Evolutionary conservation across 2,888 invertebrate genomes (phyloP).

Genomic region (Panzeria rudis): DNA sequence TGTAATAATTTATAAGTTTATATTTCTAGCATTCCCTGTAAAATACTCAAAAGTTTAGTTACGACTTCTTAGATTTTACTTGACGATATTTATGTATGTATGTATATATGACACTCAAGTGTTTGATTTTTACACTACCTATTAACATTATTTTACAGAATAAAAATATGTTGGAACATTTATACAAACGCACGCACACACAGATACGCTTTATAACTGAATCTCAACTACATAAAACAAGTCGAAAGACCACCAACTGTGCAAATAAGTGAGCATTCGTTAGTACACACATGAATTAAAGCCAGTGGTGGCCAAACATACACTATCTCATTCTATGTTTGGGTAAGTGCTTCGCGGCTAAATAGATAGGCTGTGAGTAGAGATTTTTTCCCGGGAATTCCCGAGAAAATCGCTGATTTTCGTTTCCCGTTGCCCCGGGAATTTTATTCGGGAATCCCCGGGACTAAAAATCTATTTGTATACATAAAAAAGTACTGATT

Average conservation of each 20-base stretch:
- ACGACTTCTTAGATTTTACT: not conserved
- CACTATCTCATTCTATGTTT: no score
- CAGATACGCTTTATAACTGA: conserved; percentile 37
- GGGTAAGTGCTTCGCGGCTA: no score
- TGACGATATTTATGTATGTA: not conserved
- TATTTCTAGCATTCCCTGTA: not conserved
- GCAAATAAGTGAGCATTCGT: conserved; percentile 22
- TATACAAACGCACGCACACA: not conserved
- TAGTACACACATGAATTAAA: not conserved
- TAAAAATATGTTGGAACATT: not conserved
- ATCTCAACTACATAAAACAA: conserved; percentile 33
- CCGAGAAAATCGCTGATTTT: no score
- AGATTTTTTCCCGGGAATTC: no score
- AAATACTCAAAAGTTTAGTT: not conserved
- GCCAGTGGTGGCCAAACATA: no score
- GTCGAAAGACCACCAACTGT: conserved; percentile 72
- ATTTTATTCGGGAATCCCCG: no score
- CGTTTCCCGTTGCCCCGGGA: no score
- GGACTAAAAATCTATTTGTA: no score
- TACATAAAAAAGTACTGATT: no score
- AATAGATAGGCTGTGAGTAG: no score
- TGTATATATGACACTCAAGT: conserved; percentile 31
- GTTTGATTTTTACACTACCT: conserved; percentile 49
- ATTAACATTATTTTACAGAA: conserved; percentile 21
- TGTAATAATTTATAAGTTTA: no score